Percentiles rank a stretch among this genome's conserved stretches.
phyloP scores from a whole-genome alignment of 1,140 invertebrate genomes.

The Tenebrio molitor region DNA sequence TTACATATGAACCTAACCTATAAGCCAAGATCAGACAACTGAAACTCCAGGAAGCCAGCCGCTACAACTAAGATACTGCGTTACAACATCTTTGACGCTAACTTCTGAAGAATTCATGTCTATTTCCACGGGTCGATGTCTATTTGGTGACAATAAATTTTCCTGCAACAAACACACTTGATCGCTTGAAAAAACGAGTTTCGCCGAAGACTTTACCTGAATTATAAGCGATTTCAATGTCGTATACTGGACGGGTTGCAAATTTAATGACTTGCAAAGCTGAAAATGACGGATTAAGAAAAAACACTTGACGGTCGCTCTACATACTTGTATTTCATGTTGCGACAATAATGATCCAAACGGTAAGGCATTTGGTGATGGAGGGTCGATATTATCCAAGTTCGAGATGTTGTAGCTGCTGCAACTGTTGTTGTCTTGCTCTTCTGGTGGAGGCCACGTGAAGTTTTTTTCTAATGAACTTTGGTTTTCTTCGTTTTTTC shows the following conservation, averaged over 20 bases:
- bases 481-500: constrained; percentile 82
- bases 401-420: constrained; percentile 56
- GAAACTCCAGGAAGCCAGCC: constrained; percentile 61
- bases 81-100: constrained; percentile 59
- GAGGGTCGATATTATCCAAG: constrained; percentile 48
- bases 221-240: constrained; percentile 71
- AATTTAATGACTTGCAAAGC: constrained; percentile 70
- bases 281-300: constrained; percentile 62
- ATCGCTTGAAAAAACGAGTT: constrained; percentile 29
- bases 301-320: too few species aligned
- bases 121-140: constrained; percentile 47
- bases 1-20: constrained; percentile 4
- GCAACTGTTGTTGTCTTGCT: constrained; percentile 56
- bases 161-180: constrained; percentile 57
- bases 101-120: constrained; percentile 50
- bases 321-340: constrained; percentile 60
- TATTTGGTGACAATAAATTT: constrained; percentile 55
- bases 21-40: constrained; percentile 47
- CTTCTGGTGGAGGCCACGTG: constrained; percentile 78
- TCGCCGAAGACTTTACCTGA: constrained; percentile 60
- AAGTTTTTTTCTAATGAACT: constrained; percentile 85
- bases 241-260: constrained; percentile 71
- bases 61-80: constrained; percentile 59
- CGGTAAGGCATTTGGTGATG: constrained; percentile 48
- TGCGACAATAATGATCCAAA: constrained; percentile 56